Percentiles rank a stretch among this genome's conserved stretches.
Evolutionary conservation across 2,797 vertebrate genomes (phyloP).

Genomic region (Myotis vivesi): DNA sequence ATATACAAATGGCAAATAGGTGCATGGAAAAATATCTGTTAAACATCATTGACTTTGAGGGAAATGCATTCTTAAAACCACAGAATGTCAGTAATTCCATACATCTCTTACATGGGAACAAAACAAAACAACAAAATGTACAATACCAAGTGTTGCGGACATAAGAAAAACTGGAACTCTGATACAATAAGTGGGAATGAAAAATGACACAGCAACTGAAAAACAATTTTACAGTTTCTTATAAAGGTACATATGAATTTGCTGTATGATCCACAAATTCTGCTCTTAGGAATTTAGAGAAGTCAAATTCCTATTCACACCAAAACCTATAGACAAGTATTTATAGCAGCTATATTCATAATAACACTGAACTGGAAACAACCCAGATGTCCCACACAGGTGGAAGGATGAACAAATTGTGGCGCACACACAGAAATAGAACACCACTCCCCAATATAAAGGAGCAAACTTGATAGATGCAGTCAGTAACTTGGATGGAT

Average conservation of each 20-base stretch:
- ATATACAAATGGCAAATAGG: neutral
- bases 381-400: neutral
- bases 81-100: neutral
- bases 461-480: neutral
- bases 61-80: neutral
- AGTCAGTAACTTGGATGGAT: neutral
- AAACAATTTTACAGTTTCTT: neutral
- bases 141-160: neutral
- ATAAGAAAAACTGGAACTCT: neutral
- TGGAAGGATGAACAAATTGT: neutral
- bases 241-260: neutral
- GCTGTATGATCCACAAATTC: neutral
- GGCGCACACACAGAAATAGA: neutral
- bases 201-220: neutral
- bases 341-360: neutral
- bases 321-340: neutral
- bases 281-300: neutral
- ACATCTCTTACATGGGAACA: neutral
- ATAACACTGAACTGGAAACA: neutral
- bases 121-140: neutral
- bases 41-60: neutral
- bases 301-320: neutral
- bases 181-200: neutral
- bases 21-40: neutral
- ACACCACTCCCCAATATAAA: neutral